Base-by-base conservation (phyloP, 2,797 vertebrate genomes). In the Brotula barbata region DNA sequence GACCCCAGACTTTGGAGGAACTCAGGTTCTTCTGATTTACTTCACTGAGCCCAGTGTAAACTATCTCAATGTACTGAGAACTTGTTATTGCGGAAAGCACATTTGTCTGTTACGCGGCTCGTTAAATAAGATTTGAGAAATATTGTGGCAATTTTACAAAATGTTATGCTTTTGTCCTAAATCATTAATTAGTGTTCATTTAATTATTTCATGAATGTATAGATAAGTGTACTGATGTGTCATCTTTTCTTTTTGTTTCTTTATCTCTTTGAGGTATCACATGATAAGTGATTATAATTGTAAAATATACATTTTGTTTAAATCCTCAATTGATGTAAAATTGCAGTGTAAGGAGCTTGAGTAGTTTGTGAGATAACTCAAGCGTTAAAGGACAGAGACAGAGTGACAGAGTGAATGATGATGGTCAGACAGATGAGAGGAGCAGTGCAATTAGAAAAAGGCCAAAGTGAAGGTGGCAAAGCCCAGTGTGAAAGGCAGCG, bases 341-440 rank as follows among this genome's bases (percentile, higher is more conserved):
- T n/a, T n/a, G n/a, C n/a, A n/a, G 7, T 4, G 3, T 28, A 46
- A 54, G 41, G 31, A 70, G 36, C 58, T 28, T 63, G 47, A 62
- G 43, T 54, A 31, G 19, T 46, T 76, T 5, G 19, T 60, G 44
- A 82, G 64, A 63, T 83, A 76, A 75, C 59, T 73, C 50, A 19
- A 86, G 69, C 57, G 58, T 77, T 64, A 77, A 63, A 82, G 80
- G 74, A 83, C 33, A 39, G 34, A 50, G 23, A 13, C 64, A 80
- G 77, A 62, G 64, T 71, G 28, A 77, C 71, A 79, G 52, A 71
- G 59, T 71, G 41, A 80, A 60, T 76, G 71, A 72, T 11, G 7
- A 34, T 61, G 44, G 66, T 78, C 19, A 66, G 78, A 85, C 74
- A 81, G 75, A 83, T 84, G 82, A 82, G 50, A 81, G 82, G 68